Conservation (phyloP, 2,888 invertebrate species). For the Scotopteryx bipunctaria region DNA sequence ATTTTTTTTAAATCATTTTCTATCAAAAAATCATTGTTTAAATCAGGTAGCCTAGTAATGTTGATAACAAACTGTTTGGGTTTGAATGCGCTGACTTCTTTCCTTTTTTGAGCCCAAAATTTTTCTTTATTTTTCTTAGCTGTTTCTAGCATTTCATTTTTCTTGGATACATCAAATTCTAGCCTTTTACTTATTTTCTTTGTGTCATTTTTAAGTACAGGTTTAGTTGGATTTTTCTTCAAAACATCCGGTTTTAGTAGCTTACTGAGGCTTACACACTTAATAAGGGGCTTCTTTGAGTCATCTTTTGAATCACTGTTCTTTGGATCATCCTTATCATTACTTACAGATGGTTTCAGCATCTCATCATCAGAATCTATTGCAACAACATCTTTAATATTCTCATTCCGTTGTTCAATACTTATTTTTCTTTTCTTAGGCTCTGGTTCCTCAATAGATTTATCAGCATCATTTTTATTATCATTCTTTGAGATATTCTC, state of each 20-base stretch:
- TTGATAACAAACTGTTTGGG: constrained; percentile 58
- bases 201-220: neutral
- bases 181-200: neutral
- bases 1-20: constrained; percentile 55
- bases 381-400: constrained; percentile 9
- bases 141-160: constrained; percentile 14
- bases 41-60: constrained; percentile 53
- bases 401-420: constrained; percentile 24
- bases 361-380: neutral
- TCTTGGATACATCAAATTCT: constrained; percentile 19
- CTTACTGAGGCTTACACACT: constrained; percentile 70
- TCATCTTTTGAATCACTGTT: constrained; percentile 17
- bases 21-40: constrained; percentile 51
- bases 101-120: constrained; percentile 49
- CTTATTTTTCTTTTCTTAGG: constrained; percentile 25
- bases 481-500: constrained; percentile 42
- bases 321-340: neutral
- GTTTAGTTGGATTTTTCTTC: constrained; percentile 20
- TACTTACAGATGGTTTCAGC: neutral
- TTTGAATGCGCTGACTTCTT: constrained; percentile 60
- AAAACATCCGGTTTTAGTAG: constrained; percentile 62
- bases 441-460: constrained; percentile 14
- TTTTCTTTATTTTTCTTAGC: constrained; percentile 33
- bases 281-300: constrained; percentile 55
- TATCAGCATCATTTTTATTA: constrained; percentile 10